Evolutionary conservation across 2,888 invertebrate species (phyloP).

Genomic region (Mechanitis messenoides): DNA sequence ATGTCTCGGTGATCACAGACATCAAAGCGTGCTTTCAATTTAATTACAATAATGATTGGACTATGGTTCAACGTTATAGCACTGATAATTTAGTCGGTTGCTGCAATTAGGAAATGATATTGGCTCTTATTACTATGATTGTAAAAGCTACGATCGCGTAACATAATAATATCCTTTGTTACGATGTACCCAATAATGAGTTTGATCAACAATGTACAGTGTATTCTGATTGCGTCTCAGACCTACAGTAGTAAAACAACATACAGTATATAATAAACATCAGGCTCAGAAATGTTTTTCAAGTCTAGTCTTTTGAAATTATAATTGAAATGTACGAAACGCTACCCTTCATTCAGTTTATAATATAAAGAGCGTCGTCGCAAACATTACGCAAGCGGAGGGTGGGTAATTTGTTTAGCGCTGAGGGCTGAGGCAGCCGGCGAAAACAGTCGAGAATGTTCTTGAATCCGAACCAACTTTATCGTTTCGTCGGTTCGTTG

Average conservation of each 20-base stretch:
- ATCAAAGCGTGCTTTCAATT: slow-evolving; percentile 47
- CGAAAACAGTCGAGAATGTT: slow-evolving; percentile 17
- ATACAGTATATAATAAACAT: neutral
- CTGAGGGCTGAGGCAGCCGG: slow-evolving; percentile 15
- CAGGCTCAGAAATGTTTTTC: too few species aligned
- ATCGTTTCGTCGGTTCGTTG: slow-evolving; percentile 23
- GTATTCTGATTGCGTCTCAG: slow-evolving; percentile 2
- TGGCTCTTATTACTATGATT: slow-evolving; percentile 1
- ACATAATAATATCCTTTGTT: neutral
- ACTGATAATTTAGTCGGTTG: slow-evolving; percentile 37
- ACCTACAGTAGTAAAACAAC: too few species aligned
- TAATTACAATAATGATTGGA: slow-evolving; percentile 50
- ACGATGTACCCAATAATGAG: slow-evolving; percentile 4
- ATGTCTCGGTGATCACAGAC: slow-evolving; percentile 27
- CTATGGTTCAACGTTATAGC: slow-evolving; percentile 26
- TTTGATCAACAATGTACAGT: neutral
- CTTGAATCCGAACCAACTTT: slow-evolving; percentile 19
- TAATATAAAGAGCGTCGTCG: slow-evolving; percentile 15
- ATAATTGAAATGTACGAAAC: slow-evolving; percentile 1
- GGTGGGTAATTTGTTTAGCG: slow-evolving; percentile 26
- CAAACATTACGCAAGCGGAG: slow-evolving; percentile 21
- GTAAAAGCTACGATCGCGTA: neutral
- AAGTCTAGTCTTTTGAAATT: slow-evolving; percentile 7
- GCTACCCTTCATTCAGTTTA: slow-evolving; percentile 7
- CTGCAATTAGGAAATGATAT: slow-evolving; percentile 5